Evolutionary conservation across 2,113 vertebrate species (phyloP), one percentile per base, ranked within the genome.

Genomic region (Lophura nycthemera): DNA sequence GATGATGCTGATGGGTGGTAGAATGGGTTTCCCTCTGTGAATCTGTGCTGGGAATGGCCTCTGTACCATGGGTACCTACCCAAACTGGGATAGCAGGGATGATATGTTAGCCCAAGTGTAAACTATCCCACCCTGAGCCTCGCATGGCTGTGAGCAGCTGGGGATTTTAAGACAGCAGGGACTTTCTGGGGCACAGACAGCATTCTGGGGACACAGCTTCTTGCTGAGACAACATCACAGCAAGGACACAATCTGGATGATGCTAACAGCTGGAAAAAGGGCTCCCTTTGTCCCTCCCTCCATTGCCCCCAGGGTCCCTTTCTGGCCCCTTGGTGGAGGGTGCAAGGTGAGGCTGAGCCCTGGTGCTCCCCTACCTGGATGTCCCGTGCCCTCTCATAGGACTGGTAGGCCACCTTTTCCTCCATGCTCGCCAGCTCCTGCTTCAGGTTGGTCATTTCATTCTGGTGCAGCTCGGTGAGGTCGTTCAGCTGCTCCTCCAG

Each of bases 361-460:
- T 50, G 9, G 2, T 3, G 0, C 54, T 30, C 66, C 25, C 45
- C 6, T 97, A 99, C 99, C 99, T 99, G 99, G 95, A 99, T 99
- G 98, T 99, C 99, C 86, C 99, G 97, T 2, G 99, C 99, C 88
- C 99, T 98, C 97, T 99, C 99, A 0, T 99, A 99, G 67, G 99
- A 99, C 97, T 99, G 99, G 97, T 99, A 99, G 79, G 99, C 99
- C 90, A 99, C 99, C 94, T 99, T 99, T 95, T 99, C 99, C 97
- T 99, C 99, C 99, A 99, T 99, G 97, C 99, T 99, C 95, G 99
- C 99, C 71, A 99, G 98, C 91, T 99, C 99, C 97, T 99, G 99
- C 96, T 99, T 99, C 79, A 99, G 98, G 98, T 99, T 99, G 90
- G 98, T 99, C 99, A 99, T 99, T 94, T 99, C 99, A 0, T 99